Percentiles rank a stretch among this genome's conserved stretches.
Evolutionary conservation across 1,140 invertebrate genomes (phyloP).

Genomic region (Cherax quadricarinatus): DNA sequence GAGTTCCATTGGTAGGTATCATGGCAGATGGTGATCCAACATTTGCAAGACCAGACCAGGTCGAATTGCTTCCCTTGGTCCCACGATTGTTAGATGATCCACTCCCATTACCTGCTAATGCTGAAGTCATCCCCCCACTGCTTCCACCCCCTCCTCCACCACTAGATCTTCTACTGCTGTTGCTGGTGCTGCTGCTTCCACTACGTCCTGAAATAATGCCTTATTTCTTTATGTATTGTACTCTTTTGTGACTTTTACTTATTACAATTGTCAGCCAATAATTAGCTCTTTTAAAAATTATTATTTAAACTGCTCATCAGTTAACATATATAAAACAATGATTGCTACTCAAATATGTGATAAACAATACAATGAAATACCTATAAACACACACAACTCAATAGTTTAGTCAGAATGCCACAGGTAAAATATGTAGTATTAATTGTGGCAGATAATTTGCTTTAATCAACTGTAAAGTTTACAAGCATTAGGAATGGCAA

Average conservation of each 20-base stretch:
- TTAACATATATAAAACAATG: not conserved
- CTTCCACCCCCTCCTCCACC: slow-evolving; percentile 8
- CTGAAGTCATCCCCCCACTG: not conserved
- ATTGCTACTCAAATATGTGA: too few relatives aligned
- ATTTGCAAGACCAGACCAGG: slow-evolving; percentile 15
- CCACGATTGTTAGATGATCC: not conserved
- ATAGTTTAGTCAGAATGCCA: not conserved
- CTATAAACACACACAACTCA: not conserved
- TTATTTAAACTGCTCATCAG: not conserved
- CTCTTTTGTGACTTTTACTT: not conserved
- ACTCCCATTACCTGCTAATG: not conserved
- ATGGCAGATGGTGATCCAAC: slow-evolving; percentile 20
- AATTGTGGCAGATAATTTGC: not conserved
- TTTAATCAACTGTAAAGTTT: not conserved
- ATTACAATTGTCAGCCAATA: not conserved
- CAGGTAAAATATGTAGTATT: slow-evolving; percentile 1
- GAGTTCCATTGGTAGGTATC: not conserved
- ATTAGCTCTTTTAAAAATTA: not conserved
- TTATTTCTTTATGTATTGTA: not conserved
- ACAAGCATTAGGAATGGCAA: not conserved
- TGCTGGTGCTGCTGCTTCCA: slow-evolving; percentile 27
- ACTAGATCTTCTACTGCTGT: not conserved
- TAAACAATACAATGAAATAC: too few relatives aligned
- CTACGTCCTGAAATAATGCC: not conserved
- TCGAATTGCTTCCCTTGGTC: not conserved